Evolutionary conservation across 2,113 vertebrate genomes (phyloP).

Genomic region (Pardalotus punctatus): DNA sequence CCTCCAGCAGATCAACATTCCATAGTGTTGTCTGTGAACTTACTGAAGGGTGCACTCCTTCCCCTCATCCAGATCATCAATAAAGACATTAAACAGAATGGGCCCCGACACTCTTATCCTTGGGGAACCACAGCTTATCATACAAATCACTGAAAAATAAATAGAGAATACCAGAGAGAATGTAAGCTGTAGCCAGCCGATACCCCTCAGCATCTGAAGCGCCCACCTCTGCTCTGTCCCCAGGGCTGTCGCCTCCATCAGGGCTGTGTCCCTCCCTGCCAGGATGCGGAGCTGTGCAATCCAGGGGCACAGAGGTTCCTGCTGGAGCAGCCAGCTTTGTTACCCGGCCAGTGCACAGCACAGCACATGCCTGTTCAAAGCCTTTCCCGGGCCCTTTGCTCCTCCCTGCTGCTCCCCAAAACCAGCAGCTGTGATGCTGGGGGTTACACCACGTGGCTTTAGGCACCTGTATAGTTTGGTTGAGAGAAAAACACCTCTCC

Average conservation of each 20-base stretch:
- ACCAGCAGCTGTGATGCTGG: background rate
- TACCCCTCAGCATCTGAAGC: background rate
- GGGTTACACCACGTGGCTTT: background rate
- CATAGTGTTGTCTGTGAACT: background rate
- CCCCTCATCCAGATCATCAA: background rate
- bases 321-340: background rate
- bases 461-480: background rate
- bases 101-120: background rate
- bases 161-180: background rate
- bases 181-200: background rate
- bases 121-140: background rate
- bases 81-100: background rate
- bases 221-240: background rate
- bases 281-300: fast-evolving
- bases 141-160: background rate
- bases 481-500: background rate
- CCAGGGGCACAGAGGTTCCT: background rate
- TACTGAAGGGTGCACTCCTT: background rate
- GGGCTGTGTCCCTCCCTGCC: background rate
- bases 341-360: fast-evolving
- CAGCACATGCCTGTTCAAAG: fast-evolving
- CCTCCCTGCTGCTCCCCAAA: background rate
- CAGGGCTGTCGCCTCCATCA: background rate
- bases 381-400: background rate
- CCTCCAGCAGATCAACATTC: background rate